Conservation (phyloP, 1,140 invertebrate genomes). For the Drosophila azteca region DNA sequence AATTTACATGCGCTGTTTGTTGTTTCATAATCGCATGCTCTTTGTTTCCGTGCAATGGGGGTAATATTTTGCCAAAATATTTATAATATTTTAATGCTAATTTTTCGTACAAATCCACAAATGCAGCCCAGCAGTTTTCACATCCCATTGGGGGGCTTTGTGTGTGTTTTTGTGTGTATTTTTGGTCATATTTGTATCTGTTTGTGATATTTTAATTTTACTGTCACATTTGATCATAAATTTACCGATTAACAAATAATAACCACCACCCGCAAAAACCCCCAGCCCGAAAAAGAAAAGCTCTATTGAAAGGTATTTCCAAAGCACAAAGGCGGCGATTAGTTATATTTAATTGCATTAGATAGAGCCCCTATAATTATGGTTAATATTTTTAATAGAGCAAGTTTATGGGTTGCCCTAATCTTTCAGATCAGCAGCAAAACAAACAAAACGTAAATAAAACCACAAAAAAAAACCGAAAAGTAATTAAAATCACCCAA, state of each 20-base stretch:
- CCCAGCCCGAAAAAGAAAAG: not conserved
- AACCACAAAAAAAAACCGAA: too few species aligned
- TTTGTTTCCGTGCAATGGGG: slow-evolving; percentile 53
- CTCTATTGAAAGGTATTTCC: slow-evolving; percentile 16
- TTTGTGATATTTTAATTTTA: slow-evolving; percentile 78
- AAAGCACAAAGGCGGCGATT: slow-evolving; percentile 16
- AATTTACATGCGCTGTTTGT: slow-evolving; percentile 24
- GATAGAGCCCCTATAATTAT: slow-evolving; percentile 12
- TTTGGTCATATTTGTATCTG: slow-evolving; percentile 59
- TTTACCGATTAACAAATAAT: slow-evolving; percentile 76
- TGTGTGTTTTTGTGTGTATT: slow-evolving; percentile 16
- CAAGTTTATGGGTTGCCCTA: not conserved
- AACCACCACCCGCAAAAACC: not conserved
- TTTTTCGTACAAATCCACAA: slow-evolving; percentile 66
- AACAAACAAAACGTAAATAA: too few species aligned
- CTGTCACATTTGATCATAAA: slow-evolving; percentile 80
- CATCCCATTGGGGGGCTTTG: not conserved
- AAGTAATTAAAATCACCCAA: too few species aligned
- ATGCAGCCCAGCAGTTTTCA: slow-evolving; percentile 26
- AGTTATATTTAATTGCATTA: slow-evolving; percentile 43
- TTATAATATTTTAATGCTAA: slow-evolving; percentile 82
- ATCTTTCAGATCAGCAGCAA: not conserved
- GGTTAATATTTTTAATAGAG: not conserved
- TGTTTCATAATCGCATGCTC: slow-evolving; percentile 58
- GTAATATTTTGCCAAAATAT: slow-evolving; percentile 78